phyloP scores from a whole-genome alignment of 2,888 invertebrate genomes.

The Yponomeuta evonymella region DNA sequence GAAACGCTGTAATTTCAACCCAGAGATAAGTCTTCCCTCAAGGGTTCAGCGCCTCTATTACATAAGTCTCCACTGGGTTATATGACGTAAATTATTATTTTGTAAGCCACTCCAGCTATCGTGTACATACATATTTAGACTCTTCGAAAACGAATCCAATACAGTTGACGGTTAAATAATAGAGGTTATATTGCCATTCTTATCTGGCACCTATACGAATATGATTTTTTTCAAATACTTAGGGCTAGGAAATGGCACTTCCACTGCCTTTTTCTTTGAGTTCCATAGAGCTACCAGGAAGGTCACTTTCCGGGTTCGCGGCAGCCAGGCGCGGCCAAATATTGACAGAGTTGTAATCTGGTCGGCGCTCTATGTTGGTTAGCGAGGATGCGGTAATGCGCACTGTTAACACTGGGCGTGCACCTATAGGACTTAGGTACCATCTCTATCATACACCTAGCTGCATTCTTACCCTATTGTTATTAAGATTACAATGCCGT shows the following conservation, averaged over 20 bases:
- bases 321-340: constrained; percentile 43
- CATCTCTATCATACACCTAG: not conserved
- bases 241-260: too few relatives aligned
- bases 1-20: not conserved
- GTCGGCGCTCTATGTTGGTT: constrained; percentile 49
- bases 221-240: too few relatives aligned
- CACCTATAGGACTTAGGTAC: not conserved
- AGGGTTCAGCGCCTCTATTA: too few relatives aligned
- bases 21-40: too few relatives aligned
- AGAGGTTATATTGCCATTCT: too few relatives aligned
- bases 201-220: too few relatives aligned
- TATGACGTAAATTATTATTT: too few relatives aligned
- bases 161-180: too few relatives aligned
- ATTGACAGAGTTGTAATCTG: constrained; percentile 70
- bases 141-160: too few relatives aligned
- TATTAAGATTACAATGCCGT: not conserved
- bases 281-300: not conserved
- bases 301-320: constrained; percentile 19
- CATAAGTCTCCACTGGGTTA: too few relatives aligned
- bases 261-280: not conserved
- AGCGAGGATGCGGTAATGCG: constrained; percentile 63
- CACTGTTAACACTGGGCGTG: constrained; percentile 51
- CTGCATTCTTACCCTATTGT: not conserved
- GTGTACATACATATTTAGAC: too few relatives aligned
- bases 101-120: too few relatives aligned